These are phyloP conservation scores for Dermatemys mawii DNA, from an alignment of 2,113 vertebrate genomes.

Conservation along the genomic window DNA sequence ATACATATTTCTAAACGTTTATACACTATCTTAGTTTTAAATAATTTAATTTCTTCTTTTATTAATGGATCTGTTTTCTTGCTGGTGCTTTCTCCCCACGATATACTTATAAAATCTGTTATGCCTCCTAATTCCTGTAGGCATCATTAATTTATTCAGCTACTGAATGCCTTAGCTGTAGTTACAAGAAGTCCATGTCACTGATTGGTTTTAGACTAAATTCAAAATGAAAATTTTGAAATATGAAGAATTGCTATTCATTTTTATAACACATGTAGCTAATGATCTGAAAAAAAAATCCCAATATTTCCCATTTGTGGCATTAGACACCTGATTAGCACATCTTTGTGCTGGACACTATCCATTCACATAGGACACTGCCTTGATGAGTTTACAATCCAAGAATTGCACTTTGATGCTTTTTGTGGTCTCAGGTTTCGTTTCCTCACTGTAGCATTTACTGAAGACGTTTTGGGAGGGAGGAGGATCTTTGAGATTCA, in stretches of 20 bases:
- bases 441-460: neutral
- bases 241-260: neutral
- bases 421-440: neutral
- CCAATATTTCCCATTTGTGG: neutral
- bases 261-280: neutral
- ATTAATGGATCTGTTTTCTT: slow-evolving; percentile 15
- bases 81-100: slow-evolving; percentile 14
- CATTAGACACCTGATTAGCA: neutral
- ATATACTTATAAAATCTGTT: slow-evolving; percentile 60
- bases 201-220: slow-evolving; percentile 57
- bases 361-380: neutral
- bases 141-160: slow-evolving; percentile 10
- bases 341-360: neutral
- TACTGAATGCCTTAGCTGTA: slow-evolving; percentile 37
- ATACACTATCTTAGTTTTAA: slow-evolving; percentile 15
- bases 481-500: neutral
- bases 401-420: neutral
- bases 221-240: slow-evolving; percentile 21
- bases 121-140: slow-evolving; percentile 55
- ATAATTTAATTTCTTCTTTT: neutral
- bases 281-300: neutral
- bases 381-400: neutral
- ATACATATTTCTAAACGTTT: neutral
- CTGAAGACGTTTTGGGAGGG: neutral
- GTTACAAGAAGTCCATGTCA: slow-evolving; percentile 4